Percentiles rank a stretch among this genome's conserved stretches.
phyloP scores from a whole-genome alignment of 2,113 vertebrate species.

The Ptychochromis oligacanthus region DNA sequence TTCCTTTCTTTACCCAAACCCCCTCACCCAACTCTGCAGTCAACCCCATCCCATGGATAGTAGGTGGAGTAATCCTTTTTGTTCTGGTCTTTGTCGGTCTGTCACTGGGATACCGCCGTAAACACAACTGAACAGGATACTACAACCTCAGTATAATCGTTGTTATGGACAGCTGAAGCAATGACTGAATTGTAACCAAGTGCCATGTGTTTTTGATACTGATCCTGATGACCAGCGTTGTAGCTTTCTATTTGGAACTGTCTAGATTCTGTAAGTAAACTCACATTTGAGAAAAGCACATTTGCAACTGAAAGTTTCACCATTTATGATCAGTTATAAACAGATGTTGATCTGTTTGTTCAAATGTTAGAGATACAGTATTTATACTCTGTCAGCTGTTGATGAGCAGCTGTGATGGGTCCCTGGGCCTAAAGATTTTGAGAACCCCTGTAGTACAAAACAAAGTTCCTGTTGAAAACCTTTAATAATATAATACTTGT shows the following conservation, averaged over 20 bases:
- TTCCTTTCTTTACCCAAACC: neutral
- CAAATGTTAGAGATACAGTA: neutral
- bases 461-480: no score
- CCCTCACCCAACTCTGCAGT: conserved; percentile 12
- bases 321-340: rapidly evolving
- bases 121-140: neutral
- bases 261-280: conserved; percentile 12
- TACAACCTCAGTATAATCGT: rapidly evolving
- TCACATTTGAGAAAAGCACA: neutral
- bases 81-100: neutral
- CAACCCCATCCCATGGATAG: neutral
- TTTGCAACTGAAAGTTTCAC: neutral
- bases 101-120: neutral
- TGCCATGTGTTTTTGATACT: neutral
- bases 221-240: neutral
- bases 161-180: neutral
- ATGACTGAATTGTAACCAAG: neutral
- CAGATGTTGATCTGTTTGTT: neutral
- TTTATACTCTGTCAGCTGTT: neutral
- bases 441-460: no score
- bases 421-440: no score
- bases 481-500: no score
- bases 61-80: rapidly evolving
- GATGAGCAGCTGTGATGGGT: neutral
- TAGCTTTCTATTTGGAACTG: no score